Percentiles rank a stretch among this genome's conserved stretches.
Conservation (phyloP, 1,140 invertebrate genomes). For the Nasonia vitripennis region DNA sequence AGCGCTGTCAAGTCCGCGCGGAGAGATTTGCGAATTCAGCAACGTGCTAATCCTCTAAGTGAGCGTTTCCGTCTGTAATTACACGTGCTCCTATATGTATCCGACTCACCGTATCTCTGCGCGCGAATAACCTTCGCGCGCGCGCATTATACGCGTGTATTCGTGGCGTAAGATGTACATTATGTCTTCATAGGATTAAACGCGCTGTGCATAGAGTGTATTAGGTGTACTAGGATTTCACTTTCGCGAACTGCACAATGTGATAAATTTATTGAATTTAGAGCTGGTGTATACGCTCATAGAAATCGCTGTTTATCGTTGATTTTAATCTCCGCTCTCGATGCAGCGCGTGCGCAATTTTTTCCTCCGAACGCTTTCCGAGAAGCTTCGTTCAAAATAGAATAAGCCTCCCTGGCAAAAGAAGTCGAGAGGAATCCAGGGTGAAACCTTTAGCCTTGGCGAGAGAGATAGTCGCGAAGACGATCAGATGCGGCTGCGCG, state of each 20-base stretch:
- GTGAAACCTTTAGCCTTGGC: not conserved
- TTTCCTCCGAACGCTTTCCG: not conserved
- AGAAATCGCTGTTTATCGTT: not conserved
- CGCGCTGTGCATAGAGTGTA: not conserved
- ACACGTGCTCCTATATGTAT: not conserved
- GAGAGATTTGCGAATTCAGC: conserved; percentile 9
- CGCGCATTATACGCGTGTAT: not conserved
- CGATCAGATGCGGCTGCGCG: not conserved
- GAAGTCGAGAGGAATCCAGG: not conserved
- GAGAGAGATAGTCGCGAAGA: not conserved
- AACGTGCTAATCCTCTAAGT: conserved; percentile 23
- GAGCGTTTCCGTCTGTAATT: conserved; percentile 28
- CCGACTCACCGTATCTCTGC: not conserved
- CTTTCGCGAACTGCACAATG: not conserved
- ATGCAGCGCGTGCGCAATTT: no score
- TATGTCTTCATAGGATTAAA: conserved; percentile 15
- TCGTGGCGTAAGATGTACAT: conserved; percentile 3
- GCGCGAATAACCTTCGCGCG: no score
- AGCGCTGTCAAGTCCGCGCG: not conserved
- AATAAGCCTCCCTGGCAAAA: not conserved
- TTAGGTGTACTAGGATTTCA: not conserved
- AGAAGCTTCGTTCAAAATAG: not conserved
- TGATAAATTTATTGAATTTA: conserved; percentile 1
- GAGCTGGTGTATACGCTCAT: not conserved
- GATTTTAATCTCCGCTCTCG: not conserved